Percentiles rank a stretch among this genome's conserved stretches.
Evolutionary conservation across 2,888 invertebrate species (phyloP).

Genomic region (Thecocarcelia acutangulata): DNA sequence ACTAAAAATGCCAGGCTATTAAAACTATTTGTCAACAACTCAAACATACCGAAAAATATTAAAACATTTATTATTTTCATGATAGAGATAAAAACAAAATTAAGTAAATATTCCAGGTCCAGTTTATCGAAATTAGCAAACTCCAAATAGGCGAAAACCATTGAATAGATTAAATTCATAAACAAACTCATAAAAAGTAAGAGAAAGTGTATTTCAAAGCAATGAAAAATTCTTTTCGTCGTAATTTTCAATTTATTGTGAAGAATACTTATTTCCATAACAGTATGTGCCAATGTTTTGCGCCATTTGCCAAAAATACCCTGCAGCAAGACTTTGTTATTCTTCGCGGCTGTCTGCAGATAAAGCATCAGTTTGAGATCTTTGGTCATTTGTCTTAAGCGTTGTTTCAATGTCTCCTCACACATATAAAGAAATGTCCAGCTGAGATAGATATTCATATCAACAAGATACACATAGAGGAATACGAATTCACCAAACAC

Average conservation of each 20-base stretch:
- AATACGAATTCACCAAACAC: too few species aligned
- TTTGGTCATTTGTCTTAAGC: constrained; percentile 38
- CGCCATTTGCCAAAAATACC: constrained; percentile 57
- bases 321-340: not conserved
- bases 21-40: constrained; percentile 20
- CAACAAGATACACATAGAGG: not conserved
- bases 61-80: constrained; percentile 63
- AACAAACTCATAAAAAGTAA: constrained; percentile 68
- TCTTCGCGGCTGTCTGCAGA: not conserved
- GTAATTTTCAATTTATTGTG: constrained; percentile 56
- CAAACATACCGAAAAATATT: constrained; percentile 69
- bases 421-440: constrained; percentile 35
- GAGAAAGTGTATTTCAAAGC: constrained; percentile 68
- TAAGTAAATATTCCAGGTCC: not conserved
- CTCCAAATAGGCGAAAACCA: constrained; percentile 61
- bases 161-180: constrained; percentile 64
- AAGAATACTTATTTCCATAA: constrained; percentile 63
- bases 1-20: not conserved
- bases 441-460: not conserved
- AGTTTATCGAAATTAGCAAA: not conserved
- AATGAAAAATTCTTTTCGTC: constrained; percentile 36
- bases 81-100: constrained; percentile 14
- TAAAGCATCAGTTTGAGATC: constrained; percentile 38
- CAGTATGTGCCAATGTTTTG: constrained; percentile 59
- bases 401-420: constrained; percentile 16